Conservation (phyloP, 2,797 vertebrate species). For the Sebastes oblongus region DNA sequence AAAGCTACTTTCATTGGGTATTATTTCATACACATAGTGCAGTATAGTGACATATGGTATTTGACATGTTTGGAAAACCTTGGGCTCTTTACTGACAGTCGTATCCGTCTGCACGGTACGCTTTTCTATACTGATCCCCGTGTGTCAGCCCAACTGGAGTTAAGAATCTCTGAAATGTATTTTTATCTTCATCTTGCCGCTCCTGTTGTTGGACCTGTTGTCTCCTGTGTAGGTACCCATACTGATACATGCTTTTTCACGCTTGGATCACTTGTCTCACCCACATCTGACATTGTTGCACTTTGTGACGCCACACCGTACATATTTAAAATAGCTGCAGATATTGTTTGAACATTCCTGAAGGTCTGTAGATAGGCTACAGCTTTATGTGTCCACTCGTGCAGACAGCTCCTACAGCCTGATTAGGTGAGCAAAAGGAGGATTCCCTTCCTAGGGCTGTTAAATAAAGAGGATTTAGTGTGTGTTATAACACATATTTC, state of each 20-base stretch:
- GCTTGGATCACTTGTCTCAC: neutral
- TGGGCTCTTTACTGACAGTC: neutral
- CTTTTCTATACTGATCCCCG: neutral
- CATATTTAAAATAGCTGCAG: constrained; percentile 11
- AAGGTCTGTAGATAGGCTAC: neutral
- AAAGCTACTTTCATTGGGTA: neutral
- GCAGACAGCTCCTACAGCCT: neutral
- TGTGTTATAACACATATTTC: neutral
- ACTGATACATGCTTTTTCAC: constrained; percentile 2
- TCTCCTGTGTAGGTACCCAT: neutral
- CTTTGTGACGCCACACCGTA: neutral
- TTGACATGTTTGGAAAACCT: neutral
- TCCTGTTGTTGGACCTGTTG: neutral
- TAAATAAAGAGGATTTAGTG: neutral
- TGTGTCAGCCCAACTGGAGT: neutral
- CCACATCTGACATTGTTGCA: neutral
- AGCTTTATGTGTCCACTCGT: neutral
- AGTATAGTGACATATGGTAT: neutral
- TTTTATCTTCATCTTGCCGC: neutral
- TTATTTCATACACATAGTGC: neutral
- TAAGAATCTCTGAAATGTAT: neutral
- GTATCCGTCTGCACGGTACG: neutral
- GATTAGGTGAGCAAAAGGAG: neutral
- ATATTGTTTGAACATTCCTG: neutral
- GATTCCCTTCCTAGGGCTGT: neutral